Percentiles rank a stretch among this genome's conserved stretches.
These are phyloP conservation scores for Drosophila aff. DNA, from an alignment of 1,140 invertebrate species.

Conservation along the genomic window DNA sequence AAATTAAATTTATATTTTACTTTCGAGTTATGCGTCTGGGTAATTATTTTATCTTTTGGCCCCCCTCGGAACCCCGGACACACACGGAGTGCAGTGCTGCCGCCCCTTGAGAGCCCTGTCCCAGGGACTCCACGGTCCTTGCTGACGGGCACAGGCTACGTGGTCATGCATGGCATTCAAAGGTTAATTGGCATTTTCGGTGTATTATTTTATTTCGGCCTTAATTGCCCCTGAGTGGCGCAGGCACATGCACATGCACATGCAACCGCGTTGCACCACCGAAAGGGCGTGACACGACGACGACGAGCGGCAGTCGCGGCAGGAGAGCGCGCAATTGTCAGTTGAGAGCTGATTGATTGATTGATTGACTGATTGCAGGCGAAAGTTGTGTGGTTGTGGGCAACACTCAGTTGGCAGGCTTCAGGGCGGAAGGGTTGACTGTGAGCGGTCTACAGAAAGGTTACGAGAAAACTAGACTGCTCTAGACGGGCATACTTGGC, in stretches of 20 bases:
- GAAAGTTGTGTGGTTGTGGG: conserved; percentile 48
- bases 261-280: conserved; percentile 42
- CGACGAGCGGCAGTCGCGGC: conserved; percentile 4
- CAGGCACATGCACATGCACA: conserved; percentile 56
- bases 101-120: conserved; percentile 1
- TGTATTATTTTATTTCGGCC: conserved; percentile 62
- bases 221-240: conserved; percentile 76
- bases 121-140: conserved; percentile 1
- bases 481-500: neutral
- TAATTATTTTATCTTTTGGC: conserved; percentile 79
- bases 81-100: conserved; percentile 36
- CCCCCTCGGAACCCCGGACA: conserved; percentile 13
- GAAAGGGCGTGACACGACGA: conserved; percentile 29
- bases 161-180: conserved; percentile 80
- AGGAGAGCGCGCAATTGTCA: conserved; percentile 39
- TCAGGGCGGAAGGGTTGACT: neutral
- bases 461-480: conserved; percentile 20
- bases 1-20: conserved; percentile 81
- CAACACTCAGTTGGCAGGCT: conserved; percentile 22
- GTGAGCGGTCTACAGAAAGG: neutral
- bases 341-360: conserved; percentile 60
- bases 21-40: conserved; percentile 82
- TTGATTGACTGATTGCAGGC: conserved; percentile 66
- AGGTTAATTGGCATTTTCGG: conserved; percentile 81
- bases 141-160: conserved; percentile 43